Percentiles rank a stretch among this genome's conserved stretches.
phyloP scores from a whole-genome alignment of 2,888 invertebrate genomes.

The Esperia sulphurella region DNA sequence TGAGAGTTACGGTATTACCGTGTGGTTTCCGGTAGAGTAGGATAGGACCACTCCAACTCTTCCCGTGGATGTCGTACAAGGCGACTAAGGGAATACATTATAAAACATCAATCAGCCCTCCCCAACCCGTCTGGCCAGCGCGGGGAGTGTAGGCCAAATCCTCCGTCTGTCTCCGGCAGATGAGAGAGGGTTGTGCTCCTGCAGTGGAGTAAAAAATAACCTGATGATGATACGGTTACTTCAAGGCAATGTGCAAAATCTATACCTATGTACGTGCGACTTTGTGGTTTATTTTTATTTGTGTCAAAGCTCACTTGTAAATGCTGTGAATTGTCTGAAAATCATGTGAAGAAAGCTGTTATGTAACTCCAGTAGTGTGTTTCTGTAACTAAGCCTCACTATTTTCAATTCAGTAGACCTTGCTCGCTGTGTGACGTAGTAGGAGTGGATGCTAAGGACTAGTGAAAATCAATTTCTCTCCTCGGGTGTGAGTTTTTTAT shows the following conservation, averaged over 20 bases:
- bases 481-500: slow-evolving; percentile 55
- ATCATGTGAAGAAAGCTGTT: slow-evolving; percentile 64
- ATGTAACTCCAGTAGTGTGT: slow-evolving; percentile 56
- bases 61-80: too few species aligned
- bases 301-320: slow-evolving; percentile 34
- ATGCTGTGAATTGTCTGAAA: slow-evolving; percentile 49
- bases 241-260: slow-evolving; percentile 20
- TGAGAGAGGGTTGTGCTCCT: too few species aligned
- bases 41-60: too few species aligned
- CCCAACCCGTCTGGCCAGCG: too few species aligned
- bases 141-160: too few species aligned
- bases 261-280: slow-evolving; percentile 32
- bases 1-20: too few species aligned
- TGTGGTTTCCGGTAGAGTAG: too few species aligned
- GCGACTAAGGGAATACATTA: too few species aligned
- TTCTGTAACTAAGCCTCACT: neutral
- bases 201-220: too few species aligned
- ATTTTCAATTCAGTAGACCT: neutral
- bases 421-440: neutral
- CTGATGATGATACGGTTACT: too few species aligned
- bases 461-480: slow-evolving; percentile 34
- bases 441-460: slow-evolving; percentile 1
- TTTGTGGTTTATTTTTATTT: slow-evolving; percentile 32
- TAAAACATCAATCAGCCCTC: too few species aligned
- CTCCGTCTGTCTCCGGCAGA: too few species aligned